phyloP scores from a whole-genome alignment of 2,113 vertebrate species.

The Paracanthobrama guichenoti region DNA sequence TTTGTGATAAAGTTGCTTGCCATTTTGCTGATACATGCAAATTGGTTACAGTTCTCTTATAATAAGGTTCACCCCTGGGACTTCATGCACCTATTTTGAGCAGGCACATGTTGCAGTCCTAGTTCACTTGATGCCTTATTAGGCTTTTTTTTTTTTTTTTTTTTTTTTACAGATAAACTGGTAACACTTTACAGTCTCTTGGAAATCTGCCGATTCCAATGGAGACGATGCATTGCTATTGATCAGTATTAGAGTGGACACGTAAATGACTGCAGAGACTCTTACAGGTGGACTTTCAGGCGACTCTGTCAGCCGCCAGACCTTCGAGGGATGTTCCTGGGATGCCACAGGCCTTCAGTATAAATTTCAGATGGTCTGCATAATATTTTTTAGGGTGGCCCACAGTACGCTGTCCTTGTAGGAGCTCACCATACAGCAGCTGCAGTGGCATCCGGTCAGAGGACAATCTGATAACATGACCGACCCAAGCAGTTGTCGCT shows the following conservation, averaged over 20 bases:
- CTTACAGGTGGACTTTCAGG: background rate
- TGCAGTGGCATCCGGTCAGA: background rate
- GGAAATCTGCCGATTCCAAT: too few species aligned
- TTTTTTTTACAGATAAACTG: too few species aligned
- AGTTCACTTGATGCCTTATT: background rate
- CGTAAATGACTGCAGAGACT: too few species aligned
- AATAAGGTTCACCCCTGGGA: background rate
- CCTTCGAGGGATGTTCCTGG: background rate
- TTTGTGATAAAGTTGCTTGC: constrained; percentile 14
- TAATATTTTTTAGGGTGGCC: background rate
- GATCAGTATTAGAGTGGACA: too few species aligned
- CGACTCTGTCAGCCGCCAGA: background rate
- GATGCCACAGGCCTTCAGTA: background rate
- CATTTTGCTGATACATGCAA: constrained; percentile 12
- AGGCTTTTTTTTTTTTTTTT: too few species aligned
- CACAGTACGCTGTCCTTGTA: too few species aligned
- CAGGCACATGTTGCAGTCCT: background rate
- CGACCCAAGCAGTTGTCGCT: background rate
- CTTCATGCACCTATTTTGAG: background rate
- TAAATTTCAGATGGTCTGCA: background rate
- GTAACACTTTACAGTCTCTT: too few species aligned
- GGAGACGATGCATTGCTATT: too few species aligned
- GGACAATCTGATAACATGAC: background rate
- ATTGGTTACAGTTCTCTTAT: background rate
- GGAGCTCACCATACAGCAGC: background rate